Percentiles rank a stretch among this genome's conserved stretches.
Evolutionary conservation across 2,113 vertebrate genomes (phyloP).

Genomic region (Antidorcas marsupialis): DNA sequence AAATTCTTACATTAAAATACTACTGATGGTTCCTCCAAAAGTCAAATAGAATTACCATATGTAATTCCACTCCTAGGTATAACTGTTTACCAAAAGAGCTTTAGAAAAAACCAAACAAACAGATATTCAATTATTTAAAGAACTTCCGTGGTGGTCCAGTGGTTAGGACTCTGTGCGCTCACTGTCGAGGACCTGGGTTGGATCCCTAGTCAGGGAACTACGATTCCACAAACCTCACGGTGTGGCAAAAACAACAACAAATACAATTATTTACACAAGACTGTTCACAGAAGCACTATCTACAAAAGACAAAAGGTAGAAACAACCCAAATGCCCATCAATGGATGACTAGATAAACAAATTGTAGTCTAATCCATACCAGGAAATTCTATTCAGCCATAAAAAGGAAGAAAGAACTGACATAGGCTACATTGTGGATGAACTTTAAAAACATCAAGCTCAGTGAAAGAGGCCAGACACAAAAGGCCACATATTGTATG

Average conservation of each 20-base stretch:
- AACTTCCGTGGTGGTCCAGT: background rate
- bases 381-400: background rate
- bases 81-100: background rate
- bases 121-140: background rate
- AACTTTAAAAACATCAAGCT: background rate
- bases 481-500: background rate
- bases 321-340: background rate
- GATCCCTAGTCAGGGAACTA: background rate
- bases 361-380: background rate
- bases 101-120: background rate
- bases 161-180: background rate
- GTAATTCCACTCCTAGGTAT: background rate
- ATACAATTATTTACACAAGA: background rate
- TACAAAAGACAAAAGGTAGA: background rate
- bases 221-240: background rate
- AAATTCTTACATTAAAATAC: background rate
- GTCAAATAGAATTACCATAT: background rate
- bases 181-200: background rate
- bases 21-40: background rate
- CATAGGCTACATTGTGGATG: background rate
- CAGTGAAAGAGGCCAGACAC: background rate
- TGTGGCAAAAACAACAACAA: background rate
- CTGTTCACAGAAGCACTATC: background rate
- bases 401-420: slow-evolving; percentile 5
- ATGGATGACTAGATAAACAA: background rate